Evolutionary conservation across 2,797 vertebrate genomes (phyloP).

Genomic region (Neoniphon sammara): DNA sequence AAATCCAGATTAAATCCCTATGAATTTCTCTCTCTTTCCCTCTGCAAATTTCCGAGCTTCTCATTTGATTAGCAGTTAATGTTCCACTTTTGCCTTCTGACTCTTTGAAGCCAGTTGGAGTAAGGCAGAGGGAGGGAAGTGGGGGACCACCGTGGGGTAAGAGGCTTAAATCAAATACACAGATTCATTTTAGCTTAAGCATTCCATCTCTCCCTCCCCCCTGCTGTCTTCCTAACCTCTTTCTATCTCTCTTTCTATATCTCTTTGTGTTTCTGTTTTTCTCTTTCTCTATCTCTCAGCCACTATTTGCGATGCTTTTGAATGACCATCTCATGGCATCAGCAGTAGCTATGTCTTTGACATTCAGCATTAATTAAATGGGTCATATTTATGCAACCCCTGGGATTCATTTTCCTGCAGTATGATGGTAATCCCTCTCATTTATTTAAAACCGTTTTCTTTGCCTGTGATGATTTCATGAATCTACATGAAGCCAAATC

Average conservation of each 20-base stretch:
- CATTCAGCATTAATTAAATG: conserved; percentile 2
- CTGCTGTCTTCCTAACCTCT: background rate
- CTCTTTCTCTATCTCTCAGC: conserved; percentile 16
- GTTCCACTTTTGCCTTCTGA: conserved; percentile 60
- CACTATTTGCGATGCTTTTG: conserved; percentile 15
- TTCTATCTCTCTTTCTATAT: conserved; percentile 12
- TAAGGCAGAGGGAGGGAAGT: conserved; percentile 33
- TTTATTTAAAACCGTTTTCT: conserved; percentile 3
- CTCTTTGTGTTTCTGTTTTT: background rate
- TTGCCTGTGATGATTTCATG: conserved; percentile 25
- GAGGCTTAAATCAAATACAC: conserved; percentile 78
- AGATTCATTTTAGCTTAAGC: conserved; percentile 64
- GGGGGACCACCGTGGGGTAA: conserved; percentile 59
- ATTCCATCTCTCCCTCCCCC: conserved; percentile 42
- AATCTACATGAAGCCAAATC: conserved; percentile 36
- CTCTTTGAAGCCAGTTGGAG: conserved; percentile 63
- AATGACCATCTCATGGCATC: conserved; percentile 14
- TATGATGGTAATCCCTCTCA: conserved; percentile 16
- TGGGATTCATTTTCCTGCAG: conserved; percentile 14
- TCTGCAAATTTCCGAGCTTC: background rate
- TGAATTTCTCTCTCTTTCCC: background rate
- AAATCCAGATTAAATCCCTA: background rate
- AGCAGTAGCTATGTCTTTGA: background rate
- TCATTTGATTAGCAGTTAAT: conserved; percentile 50
- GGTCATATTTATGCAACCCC: background rate